A percentile compares a stretch with the other conserved stretches of the same genome.
Conservation (phyloP, 2,888 invertebrate genomes). For the Nemotelus nigrinus region DNA sequence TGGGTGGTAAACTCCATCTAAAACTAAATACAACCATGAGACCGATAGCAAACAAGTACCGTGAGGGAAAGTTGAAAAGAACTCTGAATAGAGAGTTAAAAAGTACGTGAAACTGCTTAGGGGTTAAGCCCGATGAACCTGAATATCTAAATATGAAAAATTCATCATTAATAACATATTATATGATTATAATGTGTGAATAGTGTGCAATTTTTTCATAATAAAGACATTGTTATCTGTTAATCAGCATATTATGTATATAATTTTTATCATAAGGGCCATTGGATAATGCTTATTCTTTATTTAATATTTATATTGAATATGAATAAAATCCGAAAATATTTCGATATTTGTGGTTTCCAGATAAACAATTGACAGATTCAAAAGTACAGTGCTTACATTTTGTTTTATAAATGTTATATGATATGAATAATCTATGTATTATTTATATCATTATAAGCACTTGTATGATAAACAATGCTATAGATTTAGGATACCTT, state of each 20-base stretch:
- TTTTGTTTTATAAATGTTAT: too few species aligned
- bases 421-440: too few species aligned
- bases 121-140: too few species aligned
- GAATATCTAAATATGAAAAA: slow-evolving; percentile 60
- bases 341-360: neutral
- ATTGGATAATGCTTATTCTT: neutral
- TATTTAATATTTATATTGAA: slow-evolving; percentile 51
- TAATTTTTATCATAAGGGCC: slow-evolving; percentile 53
- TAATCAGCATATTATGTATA: slow-evolving; percentile 56
- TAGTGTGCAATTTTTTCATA: slow-evolving; percentile 64
- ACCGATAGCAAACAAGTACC: too few species aligned
- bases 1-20: slow-evolving; percentile 69
- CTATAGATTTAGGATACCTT: too few species aligned
- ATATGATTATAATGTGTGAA: slow-evolving; percentile 57
- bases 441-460: too few species aligned
- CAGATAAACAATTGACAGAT: neutral
- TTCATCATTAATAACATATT: slow-evolving; percentile 57
- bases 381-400: neutral
- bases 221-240: slow-evolving; percentile 69
- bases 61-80: slow-evolving; percentile 67
- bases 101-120: slow-evolving; percentile 50
- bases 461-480: too few species aligned
- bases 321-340: neutral
- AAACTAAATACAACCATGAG: slow-evolving; percentile 70
- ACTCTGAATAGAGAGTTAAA: slow-evolving; percentile 63